A percentile compares a stretch with the other conserved stretches of the same genome.
These are phyloP conservation scores for Atherinomorus stipes DNA, from an alignment of 2,113 vertebrate genomes.

Conservation along the genomic window DNA sequence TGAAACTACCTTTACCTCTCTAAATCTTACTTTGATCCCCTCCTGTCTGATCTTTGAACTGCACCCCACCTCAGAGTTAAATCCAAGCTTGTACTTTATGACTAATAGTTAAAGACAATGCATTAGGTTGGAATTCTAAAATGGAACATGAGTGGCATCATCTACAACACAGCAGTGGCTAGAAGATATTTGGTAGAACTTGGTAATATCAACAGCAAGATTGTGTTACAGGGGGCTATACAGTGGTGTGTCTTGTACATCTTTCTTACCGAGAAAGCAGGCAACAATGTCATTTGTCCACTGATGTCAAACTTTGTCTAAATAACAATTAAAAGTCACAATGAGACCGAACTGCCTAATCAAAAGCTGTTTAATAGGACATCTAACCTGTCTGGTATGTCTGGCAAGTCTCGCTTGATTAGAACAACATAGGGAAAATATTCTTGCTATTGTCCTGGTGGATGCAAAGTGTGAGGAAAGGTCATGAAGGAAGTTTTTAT, in stretches of 20 bases:
- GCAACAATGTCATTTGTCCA: slow-evolving; percentile 35
- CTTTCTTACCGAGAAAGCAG: slow-evolving; percentile 10
- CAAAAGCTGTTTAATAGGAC: slow-evolving; percentile 45
- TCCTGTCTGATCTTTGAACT: slow-evolving; percentile 69
- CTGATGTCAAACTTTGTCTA: slow-evolving; percentile 48
- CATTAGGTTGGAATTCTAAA: slow-evolving; percentile 39
- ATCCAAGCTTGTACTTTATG: slow-evolving; percentile 45
- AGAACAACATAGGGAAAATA: slow-evolving; percentile 47
- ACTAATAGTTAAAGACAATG: slow-evolving; percentile 30
- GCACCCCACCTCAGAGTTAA: slow-evolving; percentile 37
- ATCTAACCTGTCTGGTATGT: slow-evolving; percentile 57
- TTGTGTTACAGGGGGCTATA: background rate
- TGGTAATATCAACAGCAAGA: background rate
- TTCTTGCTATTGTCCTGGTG: slow-evolving; percentile 47
- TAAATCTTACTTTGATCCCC: slow-evolving; percentile 64
- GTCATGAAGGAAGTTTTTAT: slow-evolving; percentile 76
- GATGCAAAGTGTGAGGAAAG: slow-evolving; percentile 64
- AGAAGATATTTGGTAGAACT: background rate
- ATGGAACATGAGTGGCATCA: slow-evolving; percentile 13
- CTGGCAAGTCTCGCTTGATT: slow-evolving; percentile 51
- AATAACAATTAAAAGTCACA: slow-evolving; percentile 47
- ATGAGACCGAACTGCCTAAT: slow-evolving; percentile 39
- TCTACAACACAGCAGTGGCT: background rate
- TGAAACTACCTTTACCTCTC: too few species aligned
- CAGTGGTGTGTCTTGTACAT: slow-evolving; percentile 4